Conservation (phyloP, 1,140 invertebrate species). For the Dreissena rostriformis region DNA sequence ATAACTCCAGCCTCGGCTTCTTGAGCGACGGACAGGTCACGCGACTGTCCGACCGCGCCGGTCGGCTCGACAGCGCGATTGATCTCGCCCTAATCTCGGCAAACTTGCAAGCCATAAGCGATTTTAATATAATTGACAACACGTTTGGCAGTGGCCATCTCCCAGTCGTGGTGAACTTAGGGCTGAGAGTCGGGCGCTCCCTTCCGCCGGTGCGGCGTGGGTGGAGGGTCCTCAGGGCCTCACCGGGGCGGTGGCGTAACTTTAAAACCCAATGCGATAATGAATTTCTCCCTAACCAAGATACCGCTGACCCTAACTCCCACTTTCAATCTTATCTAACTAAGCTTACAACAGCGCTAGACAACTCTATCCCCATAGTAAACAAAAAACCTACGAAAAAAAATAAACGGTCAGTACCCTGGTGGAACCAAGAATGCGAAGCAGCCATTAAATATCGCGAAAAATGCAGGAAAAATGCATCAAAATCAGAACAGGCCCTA, state of each 20-base stretch:
- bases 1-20: background rate
- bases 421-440: background rate
- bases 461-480: too few relatives aligned
- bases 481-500: too few relatives aligned
- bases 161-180: background rate
- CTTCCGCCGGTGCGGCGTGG: too few relatives aligned
- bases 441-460: too few relatives aligned
- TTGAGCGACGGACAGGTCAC: conserved; percentile 5
- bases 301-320: background rate
- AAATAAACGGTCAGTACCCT: too few relatives aligned
- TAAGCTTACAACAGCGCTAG: background rate
- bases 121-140: background rate
- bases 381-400: too few relatives aligned
- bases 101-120: background rate
- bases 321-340: background rate
- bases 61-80: background rate
- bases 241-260: background rate
- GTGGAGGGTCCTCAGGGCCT: background rate
- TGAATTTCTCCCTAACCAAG: background rate
- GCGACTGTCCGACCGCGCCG: background rate
- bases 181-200: too few relatives aligned
- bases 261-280: background rate
- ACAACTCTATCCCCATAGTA: background rate
- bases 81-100: conserved; percentile 14
- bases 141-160: background rate